Base-by-base conservation (phyloP, 2,113 vertebrate species). In the Vidua macroura region DNA sequence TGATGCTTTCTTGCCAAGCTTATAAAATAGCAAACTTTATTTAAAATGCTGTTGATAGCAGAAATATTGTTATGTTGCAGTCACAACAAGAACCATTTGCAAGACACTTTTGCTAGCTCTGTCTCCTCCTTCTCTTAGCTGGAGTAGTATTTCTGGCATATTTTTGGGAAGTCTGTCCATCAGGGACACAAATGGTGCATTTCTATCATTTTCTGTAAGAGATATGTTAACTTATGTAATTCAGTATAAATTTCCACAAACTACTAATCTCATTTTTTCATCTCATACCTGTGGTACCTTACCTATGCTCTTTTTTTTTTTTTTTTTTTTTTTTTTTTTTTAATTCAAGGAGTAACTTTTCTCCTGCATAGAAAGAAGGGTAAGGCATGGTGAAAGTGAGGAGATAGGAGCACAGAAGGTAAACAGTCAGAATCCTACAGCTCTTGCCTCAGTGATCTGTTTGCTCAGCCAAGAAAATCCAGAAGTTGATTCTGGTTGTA, bases 131-230 rank as follows among this genome's bases (percentile, higher is more conserved):
- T 78, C 67, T 83, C 20, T 43, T 46, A 60, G 74, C 30, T 89
- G 52, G 22, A 12, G 1, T 58, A 80, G 41, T 69, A 64, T 63
- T 88, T 81, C 59, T 68, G 52, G 67, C 13, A 4, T 69, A 51
- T 80, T 95, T 91, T 70, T 95, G 94, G 75, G 51, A 96, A 88
- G 15, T 48, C 44, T 30, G 33, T 82, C 48, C 58, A 91, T 90
- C 88, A 87, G 58, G 68, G 72, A 86, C 59, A 51, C 15, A 90
- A 94, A 90, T 6, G 5, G 22, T 63, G 59, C 35, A 52, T 74
- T 93, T 62, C 49, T 68, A 5, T 46, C 21, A 16, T 85, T 93
- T 88, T 86, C 39, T 35, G 11, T 58, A 86, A 83, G 30, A 55
- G 43, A 43, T 35, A 43, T 13, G 8, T 81, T 51, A 55, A 25